Evolutionary conservation across 2,797 vertebrate species (phyloP), one percentile per base, ranked within the genome.

Genomic region (Tokudaia tokunoshimensis): DNA sequence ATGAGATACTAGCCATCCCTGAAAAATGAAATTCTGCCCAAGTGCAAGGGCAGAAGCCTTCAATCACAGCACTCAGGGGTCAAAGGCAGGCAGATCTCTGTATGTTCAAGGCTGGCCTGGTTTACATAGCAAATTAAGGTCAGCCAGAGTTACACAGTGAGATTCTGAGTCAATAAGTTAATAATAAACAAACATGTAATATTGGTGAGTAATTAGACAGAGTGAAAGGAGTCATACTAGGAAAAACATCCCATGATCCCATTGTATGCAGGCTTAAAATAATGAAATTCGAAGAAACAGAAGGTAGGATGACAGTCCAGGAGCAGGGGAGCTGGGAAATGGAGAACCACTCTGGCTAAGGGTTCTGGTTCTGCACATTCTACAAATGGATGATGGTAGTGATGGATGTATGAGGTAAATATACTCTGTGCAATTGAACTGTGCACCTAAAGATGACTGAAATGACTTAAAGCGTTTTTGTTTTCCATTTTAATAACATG

Each of bases 171-270:
- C 29, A n/a, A 52, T 52, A 70, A 70, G 50, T n/a, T 50, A 63
- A 63, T 47, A 47, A 47, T 3, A 52, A 19, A 72, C 6, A 26
- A 15, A 67, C 50, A 72, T 72, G 50, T 34, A 26, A 61, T 12
- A 22, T 14, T 26, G 15, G 82, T 57, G 15, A 81, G 22, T 24
- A 72, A 59, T 50, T 75, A 87, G n/a, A 31, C 19, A 20, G 72
- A 83, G 89, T 72, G n/a, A 80, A 93, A 83, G 57, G n/a, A 92
- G 59, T 22, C 91, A 63, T 12, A 88, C 52, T 74, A 84, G 78
- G 20, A 7, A 57, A 88, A 63, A 59, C 12, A n/a, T 24, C 22
- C 67, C n/a, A 44, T 47, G 50, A 80, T 63, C 86, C 67, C 15
- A 70, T 67, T 47, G 13, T 5, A 4, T 79, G 26, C 61, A 34